Percentiles rank a stretch among this genome's conserved stretches.
phyloP scores from a whole-genome alignment of 2,113 vertebrate genomes.

The Chiloscyllium plagiosum region DNA sequence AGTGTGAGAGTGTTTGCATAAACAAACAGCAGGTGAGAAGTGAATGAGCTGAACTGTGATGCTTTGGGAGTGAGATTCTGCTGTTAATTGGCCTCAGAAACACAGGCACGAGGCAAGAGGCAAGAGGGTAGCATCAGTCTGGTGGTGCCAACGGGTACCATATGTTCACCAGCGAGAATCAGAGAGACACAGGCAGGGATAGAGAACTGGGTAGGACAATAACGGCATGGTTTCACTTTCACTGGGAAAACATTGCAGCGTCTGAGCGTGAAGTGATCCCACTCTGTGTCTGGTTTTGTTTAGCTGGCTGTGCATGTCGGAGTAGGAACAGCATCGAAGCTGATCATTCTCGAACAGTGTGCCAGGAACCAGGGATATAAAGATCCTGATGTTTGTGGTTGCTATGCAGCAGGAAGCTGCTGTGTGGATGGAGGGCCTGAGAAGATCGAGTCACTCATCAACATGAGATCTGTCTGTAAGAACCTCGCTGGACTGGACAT shows the following conservation, averaged over 20 bases:
- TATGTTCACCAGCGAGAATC: neutral
- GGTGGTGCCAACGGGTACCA: neutral
- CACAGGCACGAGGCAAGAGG: too few species aligned
- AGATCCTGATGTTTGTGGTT: conserved; percentile 62
- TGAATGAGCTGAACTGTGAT: neutral
- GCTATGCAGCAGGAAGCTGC: conserved; percentile 54
- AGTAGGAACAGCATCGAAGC: conserved; percentile 54
- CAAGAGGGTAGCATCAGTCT: neutral
- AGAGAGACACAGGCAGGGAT: neutral
- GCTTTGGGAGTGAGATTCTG: neutral
- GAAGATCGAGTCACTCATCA: conserved; percentile 61
- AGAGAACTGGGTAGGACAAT: neutral
- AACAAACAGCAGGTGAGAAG: neutral
- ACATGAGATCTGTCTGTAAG: conserved; percentile 61
- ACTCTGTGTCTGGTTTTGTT: neutral
- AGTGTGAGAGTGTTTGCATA: too few species aligned
- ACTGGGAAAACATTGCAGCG: neutral
- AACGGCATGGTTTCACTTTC: neutral
- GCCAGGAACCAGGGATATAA: conserved; percentile 68
- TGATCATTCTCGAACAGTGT: conserved; percentile 67
- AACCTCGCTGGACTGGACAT: conserved; percentile 48
- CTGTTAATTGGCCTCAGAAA: neutral
- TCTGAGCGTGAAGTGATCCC: neutral
- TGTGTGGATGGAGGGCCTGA: conserved; percentile 66
- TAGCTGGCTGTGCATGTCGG: conserved; percentile 70